phyloP scores from a whole-genome alignment of 1,140 invertebrate genomes.

The Drosophila setifemur region DNA sequence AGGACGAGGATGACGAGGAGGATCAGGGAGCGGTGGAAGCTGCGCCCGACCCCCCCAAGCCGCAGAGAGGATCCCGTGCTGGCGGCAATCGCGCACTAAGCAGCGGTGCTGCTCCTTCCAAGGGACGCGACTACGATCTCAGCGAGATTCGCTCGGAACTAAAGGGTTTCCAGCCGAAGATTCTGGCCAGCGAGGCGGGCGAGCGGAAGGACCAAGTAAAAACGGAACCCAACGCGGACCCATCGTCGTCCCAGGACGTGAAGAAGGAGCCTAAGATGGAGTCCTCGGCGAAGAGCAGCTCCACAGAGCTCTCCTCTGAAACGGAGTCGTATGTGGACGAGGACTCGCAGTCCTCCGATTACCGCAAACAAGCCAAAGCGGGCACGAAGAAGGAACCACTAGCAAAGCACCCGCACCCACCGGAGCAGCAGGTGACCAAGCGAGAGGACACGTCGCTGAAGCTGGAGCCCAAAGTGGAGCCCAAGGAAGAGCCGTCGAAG shows the following conservation, averaged over 20 bases:
- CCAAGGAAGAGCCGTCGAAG: conserved; percentile 40
- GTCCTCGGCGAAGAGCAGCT: conserved; percentile 56
- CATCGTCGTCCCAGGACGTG: not conserved
- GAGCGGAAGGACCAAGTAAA: conserved; percentile 48
- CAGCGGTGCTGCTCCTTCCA: conserved; percentile 76
- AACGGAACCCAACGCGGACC: conserved; percentile 16
- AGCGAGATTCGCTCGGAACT: conserved; percentile 92
- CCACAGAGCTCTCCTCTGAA: conserved; percentile 74
- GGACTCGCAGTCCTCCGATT: conserved; percentile 80
- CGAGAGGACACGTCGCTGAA: conserved; percentile 12
- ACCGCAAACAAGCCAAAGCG: conserved; percentile 30
- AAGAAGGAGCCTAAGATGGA: conserved; percentile 64
- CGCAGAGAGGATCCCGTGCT: conserved; percentile 37
- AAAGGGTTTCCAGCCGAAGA: conserved; percentile 86
- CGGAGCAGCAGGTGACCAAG: conserved; percentile 23
- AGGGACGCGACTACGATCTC: conserved; percentile 90
- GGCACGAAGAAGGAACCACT: conserved; percentile 34
- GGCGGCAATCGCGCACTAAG: conserved; percentile 53
- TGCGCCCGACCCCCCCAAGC: conserved; percentile 36
- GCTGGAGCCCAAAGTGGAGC: conserved; percentile 41
- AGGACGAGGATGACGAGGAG: conserved; percentile 44
- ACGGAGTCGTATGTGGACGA: conserved; percentile 77
- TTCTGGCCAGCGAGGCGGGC: conserved; percentile 26
- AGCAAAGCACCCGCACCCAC: not conserved
- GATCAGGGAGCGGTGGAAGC: not conserved